Evolutionary conservation across 2,888 invertebrate species (phyloP).

Genomic region (Ormia ochracea): DNA sequence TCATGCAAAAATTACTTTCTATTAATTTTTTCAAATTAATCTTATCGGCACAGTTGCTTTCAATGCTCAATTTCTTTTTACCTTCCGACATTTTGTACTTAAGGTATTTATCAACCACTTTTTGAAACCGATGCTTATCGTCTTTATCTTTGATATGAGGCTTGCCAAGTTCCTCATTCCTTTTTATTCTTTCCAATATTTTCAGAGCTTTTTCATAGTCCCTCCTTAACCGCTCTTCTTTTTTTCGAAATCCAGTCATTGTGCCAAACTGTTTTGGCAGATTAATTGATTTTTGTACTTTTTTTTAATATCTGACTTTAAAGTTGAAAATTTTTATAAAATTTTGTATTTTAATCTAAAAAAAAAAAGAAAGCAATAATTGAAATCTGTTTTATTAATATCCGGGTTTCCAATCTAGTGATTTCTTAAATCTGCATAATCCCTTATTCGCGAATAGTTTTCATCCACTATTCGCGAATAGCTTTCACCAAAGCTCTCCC

Average conservation of each 20-base stretch:
- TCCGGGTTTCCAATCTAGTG: too few species aligned
- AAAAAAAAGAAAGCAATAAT: too few species aligned
- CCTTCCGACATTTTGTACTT: neutral
- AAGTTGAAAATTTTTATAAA: too few species aligned
- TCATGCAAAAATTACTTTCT: neutral
- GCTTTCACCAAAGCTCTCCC: too few species aligned
- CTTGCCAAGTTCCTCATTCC: neutral
- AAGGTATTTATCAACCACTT: neutral
- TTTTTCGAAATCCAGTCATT: too few species aligned
- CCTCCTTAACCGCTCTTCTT: neutral
- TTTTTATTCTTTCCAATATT: neutral
- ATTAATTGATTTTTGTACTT: neutral
- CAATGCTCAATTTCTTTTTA: neutral
- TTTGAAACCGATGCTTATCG: neutral
- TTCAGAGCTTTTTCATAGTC: neutral
- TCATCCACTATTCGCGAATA: too few species aligned
- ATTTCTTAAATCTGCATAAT: too few species aligned
- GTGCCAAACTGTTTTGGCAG: neutral
- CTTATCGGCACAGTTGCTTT: neutral
- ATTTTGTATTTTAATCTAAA: too few species aligned
- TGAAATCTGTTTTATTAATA: too few species aligned
- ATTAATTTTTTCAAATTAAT: neutral
- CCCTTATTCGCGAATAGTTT: too few species aligned
- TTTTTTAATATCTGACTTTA: too few species aligned
- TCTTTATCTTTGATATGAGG: neutral